Base-by-base conservation (phyloP, 2,113 vertebrate genomes). In the Elephantulus edwardii region DNA sequence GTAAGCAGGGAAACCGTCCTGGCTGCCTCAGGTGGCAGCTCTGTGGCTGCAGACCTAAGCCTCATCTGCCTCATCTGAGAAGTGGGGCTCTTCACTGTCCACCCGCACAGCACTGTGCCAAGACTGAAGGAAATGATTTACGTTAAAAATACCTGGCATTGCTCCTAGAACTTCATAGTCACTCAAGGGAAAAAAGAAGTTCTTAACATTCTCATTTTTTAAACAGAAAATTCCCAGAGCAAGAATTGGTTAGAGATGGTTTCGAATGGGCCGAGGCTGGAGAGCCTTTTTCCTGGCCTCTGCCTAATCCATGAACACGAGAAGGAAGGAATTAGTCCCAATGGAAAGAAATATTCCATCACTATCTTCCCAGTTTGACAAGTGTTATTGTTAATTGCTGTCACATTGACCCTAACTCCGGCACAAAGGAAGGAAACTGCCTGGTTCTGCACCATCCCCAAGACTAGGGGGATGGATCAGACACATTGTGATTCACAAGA, bases 211-310 rank as follows among this genome's bases (percentile, higher is more conserved):
- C 6, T 75, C 28, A 56, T 66, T 64, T 35, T 68, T 68, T 38
- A 38, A 89, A 50, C 83, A 83, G 50, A 87, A 66, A 79, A 62
- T 79, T 92, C 72, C 54, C 58, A 85, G 80, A 80, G 81, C 48
- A 11, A 3, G 38, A 89, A 89, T 70, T 3, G n/a, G 30, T 72
- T 42, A 85, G 38, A 54, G 58, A 68, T 24, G 12, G 71, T 75
- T 75, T 86, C 76, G 44, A 48, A 6, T 4, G 3, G 24, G 6
- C 8, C 5, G 4, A 72, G 35, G 2, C 38, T 50, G 44, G 50
- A 26, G 30, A n/a, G 38, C 71, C 60, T 38, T 33, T 3, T 1
- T 38, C 62, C n/a, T 58, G 26, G 48, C 60, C 40, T 40, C 52
- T 8, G 26, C 1, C 12, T 44, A 46, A 54, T 78, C 46, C 35